Base-by-base conservation (phyloP, 2,888 invertebrate species). In the Limenitis camilla region DNA sequence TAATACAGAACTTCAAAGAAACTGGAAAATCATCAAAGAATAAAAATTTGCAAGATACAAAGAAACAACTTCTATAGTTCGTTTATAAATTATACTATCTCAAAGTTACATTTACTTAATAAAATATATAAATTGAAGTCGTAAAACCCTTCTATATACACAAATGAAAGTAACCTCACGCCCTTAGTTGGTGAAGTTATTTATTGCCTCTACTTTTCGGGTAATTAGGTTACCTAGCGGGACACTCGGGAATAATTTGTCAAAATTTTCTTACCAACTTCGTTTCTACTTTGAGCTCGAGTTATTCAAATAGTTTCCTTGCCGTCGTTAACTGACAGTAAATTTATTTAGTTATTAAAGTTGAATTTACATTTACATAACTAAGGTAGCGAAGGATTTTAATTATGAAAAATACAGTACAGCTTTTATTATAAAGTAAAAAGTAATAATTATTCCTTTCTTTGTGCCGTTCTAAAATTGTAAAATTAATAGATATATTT, bases 161-260 rank as follows among this genome's bases (percentile, higher is more conserved):
- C 43, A 41, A 55, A 49, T 51, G 55, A 53, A 55, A 55, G 47
- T 53, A 49, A 32, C 48, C 45, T 49, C 36, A 44, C 48, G 32
- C 56, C 56, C 58, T 43, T 40, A n/a, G 47, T 54, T 30, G 47
- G 40, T 38, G 38, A 55, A 58, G 52, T 55, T 55, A 76, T 78
- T 77, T 78, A 80, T 76, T 72, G 74, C 71, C 67, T 63, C 64
- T 73, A 79, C 73, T 79, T 76, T 76, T 74, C 71, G 62, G 68
- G 71, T 81, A 80, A 81, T 82, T 78, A 76, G 73, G 76, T 81
- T 81, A 62, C 60, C 61, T 59, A 76, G 66, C 61, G 63, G 66
- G 74, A 71, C 76, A 72, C 75, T 76, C 65, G 76, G 77, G 77
- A 70, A 67, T 69, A 74, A 79, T 82, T 81, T 77, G 73, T 78